Evolutionary conservation across 2,888 invertebrate species (phyloP), one percentile per base, ranked within the genome.

Genomic region (Hanleya hanleyi): DNA sequence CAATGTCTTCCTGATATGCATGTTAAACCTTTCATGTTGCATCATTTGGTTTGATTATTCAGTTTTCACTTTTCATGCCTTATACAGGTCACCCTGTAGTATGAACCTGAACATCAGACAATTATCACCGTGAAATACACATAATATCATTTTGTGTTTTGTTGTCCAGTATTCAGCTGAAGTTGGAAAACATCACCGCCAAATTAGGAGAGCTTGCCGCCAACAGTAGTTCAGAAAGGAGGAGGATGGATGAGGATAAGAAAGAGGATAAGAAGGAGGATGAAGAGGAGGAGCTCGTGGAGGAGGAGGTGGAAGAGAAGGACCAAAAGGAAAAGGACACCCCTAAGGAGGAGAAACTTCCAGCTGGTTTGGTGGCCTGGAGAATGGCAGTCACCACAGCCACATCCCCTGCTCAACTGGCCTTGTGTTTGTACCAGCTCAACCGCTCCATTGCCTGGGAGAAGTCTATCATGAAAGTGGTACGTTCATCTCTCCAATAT

Each of bases 401-500:
- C 62, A 94, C 94, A 84, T 97, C 97, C 0, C 94, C 97, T 0
- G 96, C 97, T 0, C 98, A 98, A 88, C 92, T 98, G 33, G 95
- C 96, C 32, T 95, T 97, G 94, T 95, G 96, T 83, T 92, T 97
- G 73, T 95, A 96, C 86, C 95, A 96, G 84, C 92, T 99, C 80
- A 97, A 98, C 89, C 94, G 95, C 1, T 89, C 95, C 89, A 96
- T 99, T 84, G 97, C 98, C 49, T 99, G 99, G 99, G 98, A 99
- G 92, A 97, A 98, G 92, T 97, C 97, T 92, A 96, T 98, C 88
- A 98, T 99, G 98, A 97, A 98, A 93, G 98, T 98, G 92, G 97
- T 98, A 93, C 94, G 96, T 95, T 41, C 32, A 4, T 22, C 2
- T 22, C 1, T 32, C 5, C 33, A 36, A 26, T 35, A 68, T 1